Evolutionary conservation across 2,797 vertebrate genomes (phyloP).

Genomic region (Helostoma temminkii): DNA sequence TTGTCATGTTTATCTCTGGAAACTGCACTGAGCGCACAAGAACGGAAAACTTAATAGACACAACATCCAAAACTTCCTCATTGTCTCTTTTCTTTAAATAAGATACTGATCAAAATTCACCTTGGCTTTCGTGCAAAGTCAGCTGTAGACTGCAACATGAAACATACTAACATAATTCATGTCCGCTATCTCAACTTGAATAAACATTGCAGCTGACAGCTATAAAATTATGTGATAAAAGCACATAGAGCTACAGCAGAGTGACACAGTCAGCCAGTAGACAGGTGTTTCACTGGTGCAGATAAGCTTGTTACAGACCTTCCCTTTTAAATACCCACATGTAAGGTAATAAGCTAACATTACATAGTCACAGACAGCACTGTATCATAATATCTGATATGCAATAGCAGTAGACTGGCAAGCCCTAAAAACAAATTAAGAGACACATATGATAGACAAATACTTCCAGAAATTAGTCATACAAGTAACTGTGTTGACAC

Average conservation of each 20-base stretch:
- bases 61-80: background rate
- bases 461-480: conserved; percentile 24
- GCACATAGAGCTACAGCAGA: background rate
- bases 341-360: conserved; percentile 21
- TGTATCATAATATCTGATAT: conserved; percentile 49
- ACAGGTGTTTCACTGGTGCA: background rate
- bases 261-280: conserved; percentile 5
- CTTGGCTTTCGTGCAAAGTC: background rate
- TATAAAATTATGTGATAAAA: conserved; percentile 47
- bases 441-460: background rate
- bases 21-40: too few relatives aligned
- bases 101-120: background rate
- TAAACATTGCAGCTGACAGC: conserved; percentile 27
- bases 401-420: conserved; percentile 32
- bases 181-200: conserved; percentile 8
- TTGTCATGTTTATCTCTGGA: background rate
- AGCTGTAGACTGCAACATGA: background rate
- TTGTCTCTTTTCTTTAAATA: background rate
- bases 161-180: conserved; percentile 10
- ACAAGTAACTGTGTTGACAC: background rate
- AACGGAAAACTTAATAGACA: background rate
- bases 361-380: conserved; percentile 41
- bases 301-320: conserved; percentile 54
- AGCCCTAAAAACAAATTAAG: conserved; percentile 64
- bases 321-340: conserved; percentile 24